Conservation (phyloP, 2,888 invertebrate species). For the Oxytorus armatus region DNA sequence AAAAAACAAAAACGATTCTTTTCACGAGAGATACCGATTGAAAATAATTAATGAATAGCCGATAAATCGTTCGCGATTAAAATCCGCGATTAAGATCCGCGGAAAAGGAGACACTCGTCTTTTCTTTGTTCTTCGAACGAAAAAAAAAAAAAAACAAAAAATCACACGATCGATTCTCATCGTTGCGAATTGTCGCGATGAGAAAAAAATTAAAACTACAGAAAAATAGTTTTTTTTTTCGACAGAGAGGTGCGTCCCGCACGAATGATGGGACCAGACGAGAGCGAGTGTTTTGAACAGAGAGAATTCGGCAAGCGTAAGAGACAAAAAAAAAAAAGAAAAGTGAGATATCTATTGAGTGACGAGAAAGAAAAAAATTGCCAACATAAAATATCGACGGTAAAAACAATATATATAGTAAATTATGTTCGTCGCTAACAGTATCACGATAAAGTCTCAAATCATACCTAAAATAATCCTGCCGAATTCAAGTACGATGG, state of each 20-base stretch:
- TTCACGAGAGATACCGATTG: too few relatives aligned
- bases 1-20: neutral
- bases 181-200: conserved; percentile 8
- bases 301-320: conserved; percentile 63
- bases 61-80: too few relatives aligned
- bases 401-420: neutral
- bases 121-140: neutral
- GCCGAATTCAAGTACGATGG: neutral
- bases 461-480: neutral
- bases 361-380: neutral
- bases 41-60: too few relatives aligned
- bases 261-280: conserved; percentile 81
- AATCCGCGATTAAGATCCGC: too few relatives aligned
- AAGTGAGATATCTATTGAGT: conserved; percentile 30
- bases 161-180: conserved; percentile 13
- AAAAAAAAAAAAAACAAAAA: neutral
- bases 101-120: neutral
- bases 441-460: neutral
- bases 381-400: too few relatives aligned
- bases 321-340: conserved; percentile 28
- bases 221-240: conserved; percentile 50
- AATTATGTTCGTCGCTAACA: neutral
- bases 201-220: conserved; percentile 24
- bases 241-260: conserved; percentile 71
- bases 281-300: conserved; percentile 76